These are phyloP conservation scores for Pygocentrus nattereri DNA, from an alignment of 2,797 vertebrate species.

Conservation along the genomic window DNA sequence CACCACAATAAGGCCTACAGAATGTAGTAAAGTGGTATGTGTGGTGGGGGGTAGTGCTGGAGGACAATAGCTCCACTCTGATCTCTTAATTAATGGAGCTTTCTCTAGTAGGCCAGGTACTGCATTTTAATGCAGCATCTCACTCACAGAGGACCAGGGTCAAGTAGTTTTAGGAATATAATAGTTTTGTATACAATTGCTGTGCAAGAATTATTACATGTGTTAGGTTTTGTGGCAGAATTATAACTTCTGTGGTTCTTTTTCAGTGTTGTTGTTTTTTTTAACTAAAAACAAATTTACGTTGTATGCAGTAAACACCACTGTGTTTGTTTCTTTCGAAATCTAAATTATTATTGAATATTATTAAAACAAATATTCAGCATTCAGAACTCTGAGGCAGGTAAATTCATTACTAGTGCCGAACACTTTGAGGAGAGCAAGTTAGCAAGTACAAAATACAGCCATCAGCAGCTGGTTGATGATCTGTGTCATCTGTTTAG, in stretches of 20 bases:
- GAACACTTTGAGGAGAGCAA: constrained; percentile 51
- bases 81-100: constrained; percentile 83
- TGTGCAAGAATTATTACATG: too few relatives aligned
- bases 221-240: too few relatives aligned
- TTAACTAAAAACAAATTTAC: too few relatives aligned
- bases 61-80: constrained; percentile 77
- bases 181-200: too few relatives aligned
- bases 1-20: constrained; percentile 66
- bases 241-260: too few relatives aligned
- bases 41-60: constrained; percentile 60
- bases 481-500: constrained; percentile 76
- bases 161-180: not conserved
- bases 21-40: constrained; percentile 69
- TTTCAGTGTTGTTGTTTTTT: too few relatives aligned
- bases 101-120: constrained; percentile 76
- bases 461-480: constrained; percentile 69
- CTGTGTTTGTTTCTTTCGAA: not conserved
- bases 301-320: too few relatives aligned
- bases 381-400: too few relatives aligned
- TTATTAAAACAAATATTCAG: not conserved
- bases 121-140: constrained; percentile 75
- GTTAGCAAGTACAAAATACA: constrained; percentile 48
- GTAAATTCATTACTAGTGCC: constrained; percentile 37
- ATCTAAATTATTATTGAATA: too few relatives aligned
- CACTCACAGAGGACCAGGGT: constrained; percentile 45